phyloP scores from a whole-genome alignment of 2,888 invertebrate genomes.

The Plusia festucae region DNA sequence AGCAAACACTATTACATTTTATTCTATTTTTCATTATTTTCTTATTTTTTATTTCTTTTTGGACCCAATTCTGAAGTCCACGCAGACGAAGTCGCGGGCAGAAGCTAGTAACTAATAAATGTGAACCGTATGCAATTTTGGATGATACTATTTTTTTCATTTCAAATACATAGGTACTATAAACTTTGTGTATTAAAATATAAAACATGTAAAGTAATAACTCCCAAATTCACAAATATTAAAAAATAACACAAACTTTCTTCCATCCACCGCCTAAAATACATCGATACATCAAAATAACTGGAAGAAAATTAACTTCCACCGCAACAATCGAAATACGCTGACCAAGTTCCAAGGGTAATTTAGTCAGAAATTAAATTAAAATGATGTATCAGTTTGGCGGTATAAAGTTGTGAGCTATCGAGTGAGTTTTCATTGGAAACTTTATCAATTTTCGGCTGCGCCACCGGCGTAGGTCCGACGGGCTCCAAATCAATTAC shows the following conservation, averaged over 20 bases:
- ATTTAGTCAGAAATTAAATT: conserved; percentile 60
- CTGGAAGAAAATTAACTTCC: conserved; percentile 2
- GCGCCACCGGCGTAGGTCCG: conserved; percentile 53
- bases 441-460: conserved; percentile 73
- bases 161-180: too few species aligned
- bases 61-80: too few species aligned
- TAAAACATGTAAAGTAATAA: too few species aligned
- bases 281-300: neutral
- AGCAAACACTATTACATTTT: too few species aligned
- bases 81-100: too few species aligned
- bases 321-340: conserved; percentile 16
- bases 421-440: conserved; percentile 65
- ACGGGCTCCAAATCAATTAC: conserved; percentile 64
- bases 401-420: conserved; percentile 52
- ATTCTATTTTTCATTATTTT: too few species aligned
- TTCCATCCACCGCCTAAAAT: neutral
- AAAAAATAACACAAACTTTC: neutral
- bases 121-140: too few species aligned
- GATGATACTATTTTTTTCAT: too few species aligned
- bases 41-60: too few species aligned
- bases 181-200: too few species aligned
- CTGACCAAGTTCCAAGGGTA: conserved; percentile 36
- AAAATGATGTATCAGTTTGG: conserved; percentile 59
- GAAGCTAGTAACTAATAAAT: too few species aligned
- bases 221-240: too few species aligned